These are phyloP conservation scores for Anthoptus insignis DNA, from an alignment of 2,888 invertebrate species.

Conservation along the genomic window DNA sequence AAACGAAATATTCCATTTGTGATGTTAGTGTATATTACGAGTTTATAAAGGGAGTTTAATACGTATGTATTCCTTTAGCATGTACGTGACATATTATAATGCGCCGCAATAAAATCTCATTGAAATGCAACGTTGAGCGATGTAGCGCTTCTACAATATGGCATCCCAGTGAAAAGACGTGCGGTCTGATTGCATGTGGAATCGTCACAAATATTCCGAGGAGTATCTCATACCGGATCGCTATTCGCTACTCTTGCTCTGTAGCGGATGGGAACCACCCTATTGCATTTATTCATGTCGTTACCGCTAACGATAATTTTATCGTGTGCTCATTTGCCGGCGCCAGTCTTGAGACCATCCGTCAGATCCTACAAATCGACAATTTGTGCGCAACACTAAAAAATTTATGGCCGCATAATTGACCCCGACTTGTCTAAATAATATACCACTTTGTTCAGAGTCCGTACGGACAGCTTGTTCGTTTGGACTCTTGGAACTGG, in stretches of 20 bases:
- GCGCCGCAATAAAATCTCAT: conserved; percentile 30
- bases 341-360: conserved; percentile 83
- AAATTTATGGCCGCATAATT: conserved; percentile 84
- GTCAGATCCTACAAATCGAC: conserved; percentile 83
- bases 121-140: conserved; percentile 26
- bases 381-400: conserved; percentile 85
- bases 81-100: conserved; percentile 20
- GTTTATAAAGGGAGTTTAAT: background rate
- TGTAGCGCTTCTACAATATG: conserved; percentile 10
- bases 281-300: conserved; percentile 88
- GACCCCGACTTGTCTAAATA: conserved; percentile 73
- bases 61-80: conserved; percentile 1
- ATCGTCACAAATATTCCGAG: conserved; percentile 78
- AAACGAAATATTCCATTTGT: background rate
- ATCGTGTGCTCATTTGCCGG: conserved; percentile 87
- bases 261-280: conserved; percentile 73
- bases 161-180: conserved; percentile 34
- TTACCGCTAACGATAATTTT: conserved; percentile 88
- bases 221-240: conserved; percentile 54
- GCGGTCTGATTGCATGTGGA: conserved; percentile 46
- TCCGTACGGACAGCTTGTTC: conserved; percentile 12
- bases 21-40: background rate
- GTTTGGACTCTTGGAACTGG: background rate
- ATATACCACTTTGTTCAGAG: conserved; percentile 23
- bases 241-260: conserved; percentile 59